Base-by-base conservation (phyloP, 2,797 vertebrate species). In the Rhinatrema bivittatum region DNA sequence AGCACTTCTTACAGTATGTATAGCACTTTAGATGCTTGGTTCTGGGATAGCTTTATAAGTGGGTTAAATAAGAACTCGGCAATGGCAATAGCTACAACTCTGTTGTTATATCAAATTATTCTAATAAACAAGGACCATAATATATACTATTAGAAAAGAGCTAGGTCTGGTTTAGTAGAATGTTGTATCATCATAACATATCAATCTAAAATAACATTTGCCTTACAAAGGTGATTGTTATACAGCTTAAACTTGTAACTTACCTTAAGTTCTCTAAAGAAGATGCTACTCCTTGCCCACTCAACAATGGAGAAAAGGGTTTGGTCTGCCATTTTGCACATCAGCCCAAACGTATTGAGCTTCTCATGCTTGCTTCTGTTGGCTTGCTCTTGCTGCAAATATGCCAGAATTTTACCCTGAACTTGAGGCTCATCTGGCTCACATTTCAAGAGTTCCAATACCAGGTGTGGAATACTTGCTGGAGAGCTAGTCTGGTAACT, bases 241-340 rank as follows among this genome's bases (percentile, higher is more conserved):
- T 10, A 25, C 8, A 37, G 20, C 6, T 7, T 42, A 9, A 56
- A 15, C 20, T 14, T 18, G 4, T 31, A 26, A 58, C 84, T 2
- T 89, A 99, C 96, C 95, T 98, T 99, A 27, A 99, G 89, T 66
- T 98, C 96, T 60, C 92, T 79, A 77, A 98, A 99, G 84, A 99
- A 99, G 70, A 99, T 82, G 73, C 96, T 99, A 81, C 95, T 95
- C 62, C 96, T 84, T 13, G 96, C 96, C 95, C 96, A 99, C 64
- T 98, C 96, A 5, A 98, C 96, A 15, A 99, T 98, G 68, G 93
- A 94, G 87, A 98, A 99, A 46, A 98, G 89, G 2, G 94, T 99
- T 76, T 98, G 95, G 77, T 99, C 94, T 1, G 93, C 95, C 96
- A 98, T 98, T 85, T 97, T 97, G 72, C 94, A 99, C 93, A 99